Conservation (phyloP, 2,797 vertebrate species). For the Pelochelys cantorii region DNA sequence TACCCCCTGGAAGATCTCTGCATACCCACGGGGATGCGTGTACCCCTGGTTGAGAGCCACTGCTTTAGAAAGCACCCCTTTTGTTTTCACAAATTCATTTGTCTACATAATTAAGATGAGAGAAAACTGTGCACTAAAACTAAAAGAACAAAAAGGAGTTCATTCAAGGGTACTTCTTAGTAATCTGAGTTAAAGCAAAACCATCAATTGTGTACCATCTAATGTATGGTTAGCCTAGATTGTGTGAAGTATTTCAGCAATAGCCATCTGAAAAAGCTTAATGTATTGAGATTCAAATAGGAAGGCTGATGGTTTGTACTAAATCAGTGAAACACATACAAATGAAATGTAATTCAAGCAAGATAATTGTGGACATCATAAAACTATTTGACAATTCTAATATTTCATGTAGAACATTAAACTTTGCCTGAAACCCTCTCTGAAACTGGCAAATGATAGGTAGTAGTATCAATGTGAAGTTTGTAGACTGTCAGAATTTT, state of each 20-base stretch:
- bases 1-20: no score
- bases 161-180: neutral
- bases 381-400: neutral
- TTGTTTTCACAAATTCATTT: slow-evolving; percentile 8
- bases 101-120: neutral
- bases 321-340: neutral
- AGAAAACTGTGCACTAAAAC: neutral
- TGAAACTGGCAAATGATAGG: neutral
- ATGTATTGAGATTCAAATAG: neutral
- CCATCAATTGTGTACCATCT: neutral
- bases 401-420: neutral
- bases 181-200: neutral
- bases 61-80: neutral
- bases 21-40: no score
- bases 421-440: neutral
- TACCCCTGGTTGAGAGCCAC: no score
- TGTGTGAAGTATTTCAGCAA: neutral
- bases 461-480: neutral
- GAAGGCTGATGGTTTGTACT: slow-evolving; percentile 8
- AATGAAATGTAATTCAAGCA: neutral
- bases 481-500: neutral
- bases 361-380: neutral
- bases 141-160: slow-evolving; percentile 9
- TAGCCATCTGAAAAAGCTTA: neutral
- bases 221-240: neutral